phyloP scores from a whole-genome alignment of 2,888 invertebrate genomes.

The Chloromyia formosa region DNA sequence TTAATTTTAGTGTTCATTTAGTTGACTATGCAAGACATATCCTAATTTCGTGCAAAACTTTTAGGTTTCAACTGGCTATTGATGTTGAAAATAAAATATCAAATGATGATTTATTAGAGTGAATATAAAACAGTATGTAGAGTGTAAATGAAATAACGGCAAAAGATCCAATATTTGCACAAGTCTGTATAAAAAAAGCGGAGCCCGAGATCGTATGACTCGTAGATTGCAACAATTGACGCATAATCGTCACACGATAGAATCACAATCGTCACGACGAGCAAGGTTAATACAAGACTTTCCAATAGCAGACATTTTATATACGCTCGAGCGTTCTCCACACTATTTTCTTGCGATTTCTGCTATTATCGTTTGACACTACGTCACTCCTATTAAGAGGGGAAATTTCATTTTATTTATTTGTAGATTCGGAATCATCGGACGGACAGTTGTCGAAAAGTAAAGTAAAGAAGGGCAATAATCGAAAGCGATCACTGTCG shows the following conservation, averaged over 20 bases:
- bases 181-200: slow-evolving; percentile 44
- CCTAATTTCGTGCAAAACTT: slow-evolving; percentile 48
- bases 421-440: slow-evolving; percentile 62
- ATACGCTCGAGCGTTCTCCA: slow-evolving; percentile 22
- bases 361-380: slow-evolving; percentile 28
- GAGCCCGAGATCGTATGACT: slow-evolving; percentile 33
- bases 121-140: slow-evolving; percentile 37
- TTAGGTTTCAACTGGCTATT: slow-evolving; percentile 49
- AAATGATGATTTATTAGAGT: slow-evolving; percentile 39
- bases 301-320: slow-evolving; percentile 35
- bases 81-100: slow-evolving; percentile 47
- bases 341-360: slow-evolving; percentile 18
- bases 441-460: slow-evolving; percentile 59
- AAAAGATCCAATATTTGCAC: slow-evolving; percentile 42
- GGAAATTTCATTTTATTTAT: slow-evolving; percentile 44
- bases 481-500: slow-evolving; percentile 77
- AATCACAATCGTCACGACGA: slow-evolving; percentile 27
- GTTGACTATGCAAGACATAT: slow-evolving; percentile 34
- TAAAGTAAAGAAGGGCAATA: slow-evolving; percentile 68
- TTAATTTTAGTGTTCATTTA: slow-evolving; percentile 10
- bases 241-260: slow-evolving; percentile 16
- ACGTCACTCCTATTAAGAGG: slow-evolving; percentile 41
- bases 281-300: slow-evolving; percentile 41
- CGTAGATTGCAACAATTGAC: slow-evolving; percentile 29
- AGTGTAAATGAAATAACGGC: slow-evolving; percentile 40